Evolutionary conservation across 2,113 vertebrate genomes (phyloP), one percentile per base, ranked within the genome.

Genomic region (Brachypteracias leptosomus): DNA sequence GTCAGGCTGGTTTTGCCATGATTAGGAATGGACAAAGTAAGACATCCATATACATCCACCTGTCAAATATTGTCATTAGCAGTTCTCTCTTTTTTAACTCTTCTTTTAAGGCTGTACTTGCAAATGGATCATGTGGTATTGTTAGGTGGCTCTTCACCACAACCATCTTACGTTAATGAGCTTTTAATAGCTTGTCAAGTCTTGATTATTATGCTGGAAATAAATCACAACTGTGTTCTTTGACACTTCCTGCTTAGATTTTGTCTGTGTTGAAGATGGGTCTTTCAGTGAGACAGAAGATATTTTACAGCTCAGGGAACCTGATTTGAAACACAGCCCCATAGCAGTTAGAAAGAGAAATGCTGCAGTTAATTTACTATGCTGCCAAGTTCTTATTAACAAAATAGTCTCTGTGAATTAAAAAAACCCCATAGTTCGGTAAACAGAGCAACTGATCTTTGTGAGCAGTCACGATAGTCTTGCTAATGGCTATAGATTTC

Each of bases 401-500:
- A 51, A 61, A 70, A 51, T 36, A 46, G 62, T 79, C 65, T 67
- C 9, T 25, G 57, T 63, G 26, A 74, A 91, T 51, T 75, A 19
- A 80, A 90, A 55, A 35, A 38, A 75, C 35, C 21, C 11, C 38
- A 36, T 47, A 40, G n/a, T 33, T 92, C 84, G 58, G 61, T 3
- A 13, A 94, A 57, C 55, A 86, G 87, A 88, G 59, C 85, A 91
- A 76, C 75, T 71, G 89, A 80, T 91, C 83, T 89, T 84, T 68
- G 38, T 49, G 77, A 85, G 49, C 35, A 81, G 62, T 74, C 85
- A 59, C 54, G 85, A 58, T 21, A 85, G 61, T 85, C 57, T 88
- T 95, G 55, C 51, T 95, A 91, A 61, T 1, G 1, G 42, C 52
- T 90, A n/a, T 29, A 84, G 61, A 84, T 94, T 80, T 68, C 42